Conservation (phyloP, 2,888 invertebrate genomes). For the Torymus texanus region DNA sequence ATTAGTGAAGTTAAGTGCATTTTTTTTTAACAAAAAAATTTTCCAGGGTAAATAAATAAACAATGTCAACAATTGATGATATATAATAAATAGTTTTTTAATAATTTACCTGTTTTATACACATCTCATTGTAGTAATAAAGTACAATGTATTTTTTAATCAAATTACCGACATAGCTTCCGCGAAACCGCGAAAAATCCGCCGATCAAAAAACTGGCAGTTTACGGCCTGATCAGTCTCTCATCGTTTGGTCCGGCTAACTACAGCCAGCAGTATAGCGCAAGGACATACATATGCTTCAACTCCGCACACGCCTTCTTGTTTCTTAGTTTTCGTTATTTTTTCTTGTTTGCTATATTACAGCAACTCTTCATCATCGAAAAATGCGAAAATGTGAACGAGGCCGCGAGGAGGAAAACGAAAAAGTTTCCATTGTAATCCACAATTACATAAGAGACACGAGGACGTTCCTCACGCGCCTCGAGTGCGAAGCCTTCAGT, state of each 20-base stretch:
- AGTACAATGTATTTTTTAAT: constrained; percentile 47
- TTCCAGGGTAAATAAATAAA: constrained; percentile 20
- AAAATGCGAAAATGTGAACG: constrained; percentile 35
- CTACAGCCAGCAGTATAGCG: constrained; percentile 43
- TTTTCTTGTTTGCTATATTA: too few species aligned
- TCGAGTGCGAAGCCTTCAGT: constrained; percentile 38
- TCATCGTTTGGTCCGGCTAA: constrained; percentile 50
- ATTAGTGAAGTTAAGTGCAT: constrained; percentile 5
- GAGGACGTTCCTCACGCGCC: constrained; percentile 15
- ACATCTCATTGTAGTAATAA: constrained; percentile 53
- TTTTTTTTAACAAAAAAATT: neutral
- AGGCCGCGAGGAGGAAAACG: constrained; percentile 19
- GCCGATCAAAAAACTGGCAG: constrained; percentile 53
- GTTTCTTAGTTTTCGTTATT: too few species aligned
- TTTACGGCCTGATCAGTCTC: constrained; percentile 57
- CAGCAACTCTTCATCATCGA: neutral
- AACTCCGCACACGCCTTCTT: constrained; percentile 19
- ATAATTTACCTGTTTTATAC: constrained; percentile 70
- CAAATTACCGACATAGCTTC: constrained; percentile 37
- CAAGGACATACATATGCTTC: constrained; percentile 48
- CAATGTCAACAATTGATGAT: constrained; percentile 44
- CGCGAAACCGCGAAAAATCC: constrained; percentile 27
- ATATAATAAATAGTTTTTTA: constrained; percentile 72
- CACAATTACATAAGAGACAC: neutral
- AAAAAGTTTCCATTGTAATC: constrained; percentile 38